A percentile compares a stretch with the other conserved stretches of the same genome.
Conservation (phyloP, 2,797 vertebrate genomes). For the Chanos chanos region DNA sequence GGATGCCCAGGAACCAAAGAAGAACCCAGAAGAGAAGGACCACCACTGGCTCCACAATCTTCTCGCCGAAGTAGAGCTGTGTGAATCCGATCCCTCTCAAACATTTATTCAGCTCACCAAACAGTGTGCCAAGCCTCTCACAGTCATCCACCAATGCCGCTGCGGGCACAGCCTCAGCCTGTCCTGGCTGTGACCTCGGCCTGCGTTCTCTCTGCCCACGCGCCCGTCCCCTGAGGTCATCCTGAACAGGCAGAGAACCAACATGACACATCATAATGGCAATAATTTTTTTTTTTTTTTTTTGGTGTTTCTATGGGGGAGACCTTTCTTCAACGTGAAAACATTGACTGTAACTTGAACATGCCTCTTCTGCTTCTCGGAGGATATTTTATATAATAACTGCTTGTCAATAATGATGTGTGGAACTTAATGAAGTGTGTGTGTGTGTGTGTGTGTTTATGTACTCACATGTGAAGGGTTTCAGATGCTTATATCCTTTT, state of each 20-base stretch:
- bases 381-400: too few species aligned
- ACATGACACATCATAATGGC: too few species aligned
- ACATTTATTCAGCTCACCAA: slow-evolving; percentile 93
- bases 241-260: slow-evolving; percentile 24
- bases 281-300: too few species aligned
- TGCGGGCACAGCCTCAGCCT: slow-evolving; percentile 39
- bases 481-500: too few species aligned
- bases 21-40: slow-evolving; percentile 91
- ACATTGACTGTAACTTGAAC: too few species aligned
- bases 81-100: slow-evolving; percentile 86
- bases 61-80: slow-evolving; percentile 93
- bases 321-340: too few species aligned
- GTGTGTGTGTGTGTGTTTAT: too few species aligned
- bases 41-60: slow-evolving; percentile 90
- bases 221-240: slow-evolving; percentile 15
- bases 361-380: too few species aligned
- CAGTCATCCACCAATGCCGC: slow-evolving; percentile 81
- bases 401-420: too few species aligned
- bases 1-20: slow-evolving; percentile 94
- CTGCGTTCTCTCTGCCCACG: slow-evolving; percentile 3
- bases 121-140: slow-evolving; percentile 91
- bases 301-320: too few species aligned
- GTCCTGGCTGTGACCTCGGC: slow-evolving; percentile 10
- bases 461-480: too few species aligned
- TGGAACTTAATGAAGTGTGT: too few species aligned